Base-by-base conservation (phyloP, 2,888 invertebrate genomes). In the Diarsia mendica region DNA sequence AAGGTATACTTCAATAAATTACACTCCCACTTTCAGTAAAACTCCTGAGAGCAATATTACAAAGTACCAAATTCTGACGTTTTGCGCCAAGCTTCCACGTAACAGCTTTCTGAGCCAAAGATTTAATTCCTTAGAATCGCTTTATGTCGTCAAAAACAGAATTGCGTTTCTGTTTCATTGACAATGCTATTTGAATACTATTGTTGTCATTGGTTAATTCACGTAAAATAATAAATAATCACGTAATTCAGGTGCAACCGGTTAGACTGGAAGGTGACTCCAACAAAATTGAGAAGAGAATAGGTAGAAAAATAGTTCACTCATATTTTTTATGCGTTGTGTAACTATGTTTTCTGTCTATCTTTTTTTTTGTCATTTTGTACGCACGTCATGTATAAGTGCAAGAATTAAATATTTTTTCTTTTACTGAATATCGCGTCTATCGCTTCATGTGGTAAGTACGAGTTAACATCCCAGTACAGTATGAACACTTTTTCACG, bases 1-100 rank as follows among this genome's bases (percentile, higher is more conserved):
- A 67, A 33, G 51, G n/a, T 39, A 51, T n/a, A 64, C 75, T 74
- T 49, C 66, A 77, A 67, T 68, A 60, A 72, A 80, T 82, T 65
- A 77, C 64, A 44, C 48, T 46, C 23, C 46, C 79, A 76, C 23
- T 58, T 46, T 46, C 51, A 71, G 44, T 63, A 51, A 53, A 63
- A 67, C 73, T 53, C 53, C 23, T 68, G 51, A 72, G 69, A 79
- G 28, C 60, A 83, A 70, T 70, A 83, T 63, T 55, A 67, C 51
- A 33, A 75, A 39, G 63, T 65, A 73, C 64, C 44, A 44, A 73
- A 66, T 80, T 72, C 67, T 65, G 61, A 71, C 39, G 51, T 53
- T 67, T 67, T 9, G 11, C 28, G 23, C 48, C 46, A 61, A 80
- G 63, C 66, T 58, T 69, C 53, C 71, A 53, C 39, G 39, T 74